A percentile compares a stretch with the other conserved stretches of the same genome.
These are phyloP conservation scores for Cygnus atratus DNA, from an alignment of 2,113 vertebrate genomes.

Conservation along the genomic window DNA sequence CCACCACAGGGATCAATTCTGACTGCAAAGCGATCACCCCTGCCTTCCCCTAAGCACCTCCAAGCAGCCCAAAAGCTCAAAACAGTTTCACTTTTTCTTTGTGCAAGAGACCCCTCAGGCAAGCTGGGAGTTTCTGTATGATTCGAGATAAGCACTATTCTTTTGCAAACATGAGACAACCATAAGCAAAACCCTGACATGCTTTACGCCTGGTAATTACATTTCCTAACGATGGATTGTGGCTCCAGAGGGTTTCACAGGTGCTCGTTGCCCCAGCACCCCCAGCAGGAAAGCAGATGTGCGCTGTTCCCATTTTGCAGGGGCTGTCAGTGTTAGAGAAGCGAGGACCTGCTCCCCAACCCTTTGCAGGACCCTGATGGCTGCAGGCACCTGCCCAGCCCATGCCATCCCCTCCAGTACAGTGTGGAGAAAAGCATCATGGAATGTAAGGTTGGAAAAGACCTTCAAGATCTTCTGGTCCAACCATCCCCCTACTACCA, in stretches of 20 bases:
- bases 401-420: accelerated
- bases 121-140: not conserved
- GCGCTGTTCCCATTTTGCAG: not conserved
- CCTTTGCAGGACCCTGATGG: not conserved
- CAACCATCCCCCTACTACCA: no score
- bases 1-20: not conserved
- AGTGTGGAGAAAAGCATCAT: not conserved
- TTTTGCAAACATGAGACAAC: not conserved
- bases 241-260: not conserved
- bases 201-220: not conserved
- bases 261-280: not conserved
- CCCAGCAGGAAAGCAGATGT: not conserved
- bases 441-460: no score
- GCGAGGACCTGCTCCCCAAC: not conserved
- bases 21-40: not conserved
- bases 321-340: not conserved
- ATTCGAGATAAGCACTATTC: not conserved
- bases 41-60: not conserved
- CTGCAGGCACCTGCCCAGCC: not conserved
- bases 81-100: not conserved
- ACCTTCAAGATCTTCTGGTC: no score
- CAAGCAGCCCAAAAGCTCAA: not conserved
- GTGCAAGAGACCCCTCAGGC: not conserved
- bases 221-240: not conserved
- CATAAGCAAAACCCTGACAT: not conserved